Percentiles rank a stretch among this genome's conserved stretches.
phyloP scores from a whole-genome alignment of 2,797 vertebrate species.

The Dryobates pubescens region DNA sequence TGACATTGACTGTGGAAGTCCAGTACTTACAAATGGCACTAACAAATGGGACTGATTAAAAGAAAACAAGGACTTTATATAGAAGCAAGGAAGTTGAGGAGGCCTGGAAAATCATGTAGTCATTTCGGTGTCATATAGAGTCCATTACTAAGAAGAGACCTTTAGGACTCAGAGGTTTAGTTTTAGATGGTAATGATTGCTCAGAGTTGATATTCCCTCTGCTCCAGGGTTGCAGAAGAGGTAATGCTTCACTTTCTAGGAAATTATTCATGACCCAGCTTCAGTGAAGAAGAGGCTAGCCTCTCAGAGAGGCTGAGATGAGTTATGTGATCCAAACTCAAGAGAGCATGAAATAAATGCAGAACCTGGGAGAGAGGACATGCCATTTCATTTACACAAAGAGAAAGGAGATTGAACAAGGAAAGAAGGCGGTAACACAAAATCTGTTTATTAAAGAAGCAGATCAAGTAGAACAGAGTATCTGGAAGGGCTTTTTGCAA shows the following conservation, averaged over 20 bases:
- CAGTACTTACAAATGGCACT: background rate
- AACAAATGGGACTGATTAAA: background rate
- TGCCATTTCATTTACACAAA: conserved; percentile 37
- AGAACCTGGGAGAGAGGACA: conserved; percentile 39
- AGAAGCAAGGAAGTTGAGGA: background rate
- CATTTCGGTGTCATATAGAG: background rate
- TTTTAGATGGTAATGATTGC: background rate
- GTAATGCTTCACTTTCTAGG: conserved; percentile 50
- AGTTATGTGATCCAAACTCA: conserved; percentile 44
- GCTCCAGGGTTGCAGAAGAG: conserved; percentile 35
- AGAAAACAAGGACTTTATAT: background rate
- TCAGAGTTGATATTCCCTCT: background rate
- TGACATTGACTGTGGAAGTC: background rate
- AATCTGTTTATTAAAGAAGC: conserved; percentile 34
- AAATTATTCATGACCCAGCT: conserved; percentile 58
- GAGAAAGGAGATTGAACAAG: conserved; percentile 30
- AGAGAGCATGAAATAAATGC: conserved; percentile 67
- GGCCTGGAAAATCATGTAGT: background rate
- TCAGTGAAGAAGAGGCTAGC: conserved; percentile 23
- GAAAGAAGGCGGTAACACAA: background rate
- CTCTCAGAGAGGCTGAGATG: conserved; percentile 28
- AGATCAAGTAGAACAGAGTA: conserved; percentile 31
- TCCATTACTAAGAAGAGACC: background rate
- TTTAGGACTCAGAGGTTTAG: background rate
- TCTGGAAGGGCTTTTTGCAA: conserved; percentile 39